A percentile compares a stretch with the other conserved stretches of the same genome.
Evolutionary conservation across 2,888 invertebrate genomes (phyloP).

Genomic region (Patella caerulea): DNA sequence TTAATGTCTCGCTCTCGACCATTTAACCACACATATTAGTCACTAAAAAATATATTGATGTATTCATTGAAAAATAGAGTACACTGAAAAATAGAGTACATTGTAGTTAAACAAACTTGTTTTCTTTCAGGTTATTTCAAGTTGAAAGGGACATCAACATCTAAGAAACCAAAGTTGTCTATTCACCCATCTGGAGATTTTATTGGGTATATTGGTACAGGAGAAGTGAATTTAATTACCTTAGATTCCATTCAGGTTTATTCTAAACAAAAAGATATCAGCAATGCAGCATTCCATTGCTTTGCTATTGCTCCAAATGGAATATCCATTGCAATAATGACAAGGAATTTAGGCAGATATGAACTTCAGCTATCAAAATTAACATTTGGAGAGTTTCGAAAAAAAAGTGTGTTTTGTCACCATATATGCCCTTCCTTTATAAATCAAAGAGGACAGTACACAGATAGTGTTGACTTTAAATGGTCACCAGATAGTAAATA

Average conservation of each 20-base stretch:
- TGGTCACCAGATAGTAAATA: slow-evolving; percentile 58
- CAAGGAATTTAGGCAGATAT: slow-evolving; percentile 35
- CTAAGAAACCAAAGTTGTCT: slow-evolving; percentile 50
- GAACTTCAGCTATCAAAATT: slow-evolving; percentile 29
- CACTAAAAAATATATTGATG: no score
- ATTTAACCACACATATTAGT: no score
- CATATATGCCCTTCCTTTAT: slow-evolving; percentile 39
- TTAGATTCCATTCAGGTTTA: slow-evolving; percentile 40
- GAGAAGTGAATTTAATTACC: slow-evolving; percentile 41
- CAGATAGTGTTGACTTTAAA: slow-evolving; percentile 53
- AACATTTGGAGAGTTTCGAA: neutral
- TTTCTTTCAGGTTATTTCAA: slow-evolving; percentile 45
- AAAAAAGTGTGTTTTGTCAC: slow-evolving; percentile 35
- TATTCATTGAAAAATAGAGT: no score
- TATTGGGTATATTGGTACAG: slow-evolving; percentile 46
- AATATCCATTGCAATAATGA: slow-evolving; percentile 46
- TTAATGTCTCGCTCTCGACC: no score
- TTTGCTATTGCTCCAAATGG: slow-evolving; percentile 60
- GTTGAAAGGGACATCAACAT: slow-evolving; percentile 42
- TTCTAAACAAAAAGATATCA: slow-evolving; percentile 41
- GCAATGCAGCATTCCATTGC: slow-evolving; percentile 44
- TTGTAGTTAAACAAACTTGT: no score
- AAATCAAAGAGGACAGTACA: slow-evolving; percentile 28
- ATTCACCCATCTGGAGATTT: slow-evolving; percentile 54
- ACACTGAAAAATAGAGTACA: no score